Percentiles rank a stretch among this genome's conserved stretches.
Conservation (phyloP, 64 coral and sea anemone genomes). For the Orbicella faveolata region DNA sequence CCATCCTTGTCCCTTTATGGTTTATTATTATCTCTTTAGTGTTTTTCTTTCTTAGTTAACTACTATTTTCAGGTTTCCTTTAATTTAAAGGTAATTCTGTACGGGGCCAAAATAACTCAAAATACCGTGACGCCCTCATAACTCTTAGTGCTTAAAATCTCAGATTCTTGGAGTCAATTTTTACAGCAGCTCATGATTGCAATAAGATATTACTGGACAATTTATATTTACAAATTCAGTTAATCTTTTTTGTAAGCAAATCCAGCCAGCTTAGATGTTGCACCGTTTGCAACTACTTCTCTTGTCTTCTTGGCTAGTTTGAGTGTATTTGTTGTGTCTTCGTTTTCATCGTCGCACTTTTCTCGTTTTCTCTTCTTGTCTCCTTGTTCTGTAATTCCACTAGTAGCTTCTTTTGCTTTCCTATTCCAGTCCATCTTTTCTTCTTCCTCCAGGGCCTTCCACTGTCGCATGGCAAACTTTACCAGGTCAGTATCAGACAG, state of each 20-base stretch:
- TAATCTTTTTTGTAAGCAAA: conserved; percentile 36
- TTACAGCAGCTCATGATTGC: no score
- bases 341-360: conserved; percentile 53
- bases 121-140: no score
- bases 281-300: neutral
- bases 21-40: no score
- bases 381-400: conserved; percentile 23
- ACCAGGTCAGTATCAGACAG: conserved; percentile 54
- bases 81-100: no score
- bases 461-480: conserved; percentile 68
- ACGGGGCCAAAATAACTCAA: no score
- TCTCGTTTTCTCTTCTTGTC: conserved; percentile 71
- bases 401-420: conserved; percentile 39
- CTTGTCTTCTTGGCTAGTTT: conserved; percentile 31
- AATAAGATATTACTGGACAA: neutral
- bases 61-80: no score
- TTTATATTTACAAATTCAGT: neutral
- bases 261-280: conserved; percentile 22
- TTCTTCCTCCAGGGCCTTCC: conserved; percentile 57
- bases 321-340: conserved; percentile 4
- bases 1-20: no score
- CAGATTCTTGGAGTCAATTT: neutral
- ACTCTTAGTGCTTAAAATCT: no score
- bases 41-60: no score
- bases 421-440: conserved; percentile 83